A percentile compares a stretch with the other conserved stretches of the same genome.
Conservation (phyloP, 1,140 invertebrate species). For the Nomia melanderi region DNA sequence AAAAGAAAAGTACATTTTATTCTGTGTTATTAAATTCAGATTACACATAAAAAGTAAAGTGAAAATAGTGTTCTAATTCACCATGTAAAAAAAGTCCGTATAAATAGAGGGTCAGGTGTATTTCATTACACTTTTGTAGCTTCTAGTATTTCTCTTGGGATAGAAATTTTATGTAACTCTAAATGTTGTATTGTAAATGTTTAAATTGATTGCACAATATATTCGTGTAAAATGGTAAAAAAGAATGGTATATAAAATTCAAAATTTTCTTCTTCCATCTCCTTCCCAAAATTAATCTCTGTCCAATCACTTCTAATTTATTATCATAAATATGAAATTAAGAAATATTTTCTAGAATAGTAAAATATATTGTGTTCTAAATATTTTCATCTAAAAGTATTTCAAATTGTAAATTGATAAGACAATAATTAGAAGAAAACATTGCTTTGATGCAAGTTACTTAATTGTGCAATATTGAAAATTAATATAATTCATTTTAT, state of each 20-base stretch:
- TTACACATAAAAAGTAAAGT: too few species aligned
- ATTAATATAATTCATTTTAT: not conserved
- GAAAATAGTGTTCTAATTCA: too few species aligned
- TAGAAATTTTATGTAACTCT: not conserved
- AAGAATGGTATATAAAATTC: not conserved
- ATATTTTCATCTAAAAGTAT: too few species aligned
- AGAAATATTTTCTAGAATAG: too few species aligned
- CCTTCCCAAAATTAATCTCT: constrained; percentile 5
- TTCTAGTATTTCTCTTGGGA: not conserved
- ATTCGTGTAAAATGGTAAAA: constrained; percentile 11
- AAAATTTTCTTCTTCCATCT: constrained; percentile 12
- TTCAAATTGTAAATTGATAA: too few species aligned
- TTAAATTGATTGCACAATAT: constrained; percentile 3
- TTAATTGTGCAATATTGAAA: not conserved
- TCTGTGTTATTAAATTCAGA: too few species aligned
- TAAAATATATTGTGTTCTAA: too few species aligned
- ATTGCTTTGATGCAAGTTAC: too few species aligned
- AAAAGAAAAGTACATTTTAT: too few species aligned
- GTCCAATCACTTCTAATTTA: not conserved
- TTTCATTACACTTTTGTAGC: not conserved
- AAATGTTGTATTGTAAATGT: constrained; percentile 5
- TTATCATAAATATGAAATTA: not conserved
- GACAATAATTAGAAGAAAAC: too few species aligned
- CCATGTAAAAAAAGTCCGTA: too few species aligned
- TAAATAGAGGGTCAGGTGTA: too few species aligned